Conservation (phyloP, 2,888 invertebrate species). For the Plagiodera versicolora region DNA sequence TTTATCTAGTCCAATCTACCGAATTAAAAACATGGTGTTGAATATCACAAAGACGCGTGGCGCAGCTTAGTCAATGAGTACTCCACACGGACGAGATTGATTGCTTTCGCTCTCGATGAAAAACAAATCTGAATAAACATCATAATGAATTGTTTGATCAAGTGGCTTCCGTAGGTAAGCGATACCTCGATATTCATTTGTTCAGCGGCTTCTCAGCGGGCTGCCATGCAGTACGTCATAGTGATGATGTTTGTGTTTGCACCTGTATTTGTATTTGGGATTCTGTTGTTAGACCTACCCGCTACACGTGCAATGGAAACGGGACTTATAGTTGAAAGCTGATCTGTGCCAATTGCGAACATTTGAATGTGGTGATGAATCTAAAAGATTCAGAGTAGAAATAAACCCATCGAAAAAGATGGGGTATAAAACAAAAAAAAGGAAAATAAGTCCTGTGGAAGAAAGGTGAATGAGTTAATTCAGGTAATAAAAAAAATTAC, state of each 20-base stretch:
- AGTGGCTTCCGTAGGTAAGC: slow-evolving; percentile 35
- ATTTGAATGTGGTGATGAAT: too few relatives aligned
- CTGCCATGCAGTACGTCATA: neutral
- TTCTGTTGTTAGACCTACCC: slow-evolving; percentile 12
- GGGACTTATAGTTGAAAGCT: too few relatives aligned
- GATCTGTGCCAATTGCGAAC: too few relatives aligned
- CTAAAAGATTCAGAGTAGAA: too few relatives aligned
- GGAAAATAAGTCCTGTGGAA: too few relatives aligned
- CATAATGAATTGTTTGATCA: slow-evolving; percentile 38
- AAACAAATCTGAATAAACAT: slow-evolving; percentile 39
- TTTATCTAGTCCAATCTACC: slow-evolving; percentile 13
- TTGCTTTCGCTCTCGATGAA: slow-evolving; percentile 11
- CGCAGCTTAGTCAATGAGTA: slow-evolving; percentile 30
- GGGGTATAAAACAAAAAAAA: too few relatives aligned
- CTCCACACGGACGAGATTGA: slow-evolving; percentile 5
- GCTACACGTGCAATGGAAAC: neutral
- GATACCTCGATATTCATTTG: slow-evolving; percentile 22
- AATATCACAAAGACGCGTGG: slow-evolving; percentile 47
- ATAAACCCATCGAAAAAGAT: too few relatives aligned
- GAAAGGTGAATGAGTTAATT: too few relatives aligned
- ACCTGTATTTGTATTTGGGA: slow-evolving; percentile 36
- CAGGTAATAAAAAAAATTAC: too few relatives aligned
- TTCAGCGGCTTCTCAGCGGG: slow-evolving; percentile 18
- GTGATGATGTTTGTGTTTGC: slow-evolving; percentile 18
- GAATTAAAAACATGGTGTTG: slow-evolving; percentile 39